Evolutionary conservation across 2,888 invertebrate genomes (phyloP), one percentile per base, ranked within the genome.

Genomic region (Chaetogeoica ovagalla): DNA sequence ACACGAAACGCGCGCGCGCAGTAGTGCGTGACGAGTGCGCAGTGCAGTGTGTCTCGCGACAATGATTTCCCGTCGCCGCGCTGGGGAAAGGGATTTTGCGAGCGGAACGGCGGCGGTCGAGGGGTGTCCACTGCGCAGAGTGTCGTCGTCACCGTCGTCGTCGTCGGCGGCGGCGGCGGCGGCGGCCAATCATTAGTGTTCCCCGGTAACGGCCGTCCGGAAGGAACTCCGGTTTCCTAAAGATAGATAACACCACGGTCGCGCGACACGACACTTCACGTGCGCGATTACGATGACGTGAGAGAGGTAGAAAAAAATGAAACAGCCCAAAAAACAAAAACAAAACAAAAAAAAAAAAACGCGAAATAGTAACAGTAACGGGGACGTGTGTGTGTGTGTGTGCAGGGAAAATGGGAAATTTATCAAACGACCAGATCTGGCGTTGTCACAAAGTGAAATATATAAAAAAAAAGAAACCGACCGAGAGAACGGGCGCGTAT

Each of bases 261-360:
- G 70, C 8, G 70, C 70, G 70, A 79, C 77, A 79, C 77, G 77
- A 70, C 77, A 79, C 70, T 79, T 79, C 77, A 79, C 77, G 77
- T 79, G 77, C 77, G 57, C 37, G 77, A 63, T 70, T 79, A 79
- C 70, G 30, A 30, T 30, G 77, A 79, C 77, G 70, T 79, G 77
- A 62, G 77, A 62, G 70, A 77, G 62, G 63, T 71, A 66, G 19
- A 43, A 17, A 13, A 43, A 70, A 57, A 69, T 13, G 15, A 59
- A 57, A 66, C 23, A 57, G 43, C 39, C 70, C 15, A 79, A 77
- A 79, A 77, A 60, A 59, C 69, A 77, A 71, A 70, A n/a, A n/a
- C n/a, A n/a, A n/a, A n/a, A n/a, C 15, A 79, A 77, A 79, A 77
- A 60, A 59, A 52, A 70, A 69, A 77, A 75, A 48, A 55, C 4